Evolutionary conservation across 2,797 vertebrate species (phyloP), one percentile per base, ranked within the genome.

Genomic region (Scolopax bukidnonensis): DNA sequence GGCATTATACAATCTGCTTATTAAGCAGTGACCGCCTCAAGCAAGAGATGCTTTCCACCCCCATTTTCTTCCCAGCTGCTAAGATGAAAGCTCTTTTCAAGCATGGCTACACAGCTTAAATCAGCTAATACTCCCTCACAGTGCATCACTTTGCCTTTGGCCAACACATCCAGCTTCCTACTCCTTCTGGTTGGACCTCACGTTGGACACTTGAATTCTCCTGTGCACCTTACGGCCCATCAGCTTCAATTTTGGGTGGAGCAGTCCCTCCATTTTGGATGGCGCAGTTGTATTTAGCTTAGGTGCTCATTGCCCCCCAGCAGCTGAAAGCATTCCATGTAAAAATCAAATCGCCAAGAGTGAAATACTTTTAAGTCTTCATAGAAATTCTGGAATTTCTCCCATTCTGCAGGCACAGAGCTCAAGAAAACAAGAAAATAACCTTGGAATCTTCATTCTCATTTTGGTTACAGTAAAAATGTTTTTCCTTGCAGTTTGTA

Each of bases 361-460:
- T n/a, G 27, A 90, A 91, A 65, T 3, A 60, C 40, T 84, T 91
- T 14, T 4, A 70, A 67, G 43, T 23, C 28, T 56, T 70, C 36
- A 24, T 16, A 43, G 73, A 73, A 16, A 45, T 24, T 50, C 53
- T 36, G 54, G 40, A 78, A 79, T 63, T 56, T 43, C 51, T 93
- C 57, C n/a, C 16, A 27, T 71, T 86, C 85, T 2, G 2, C 25
- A 87, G 41, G 64, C 50, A 40, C 25, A 41, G 32, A 79, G 21
- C 27, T 68, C 65, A 78, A 61, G 61, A 79, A 61, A 9, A 76
- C 19, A 82, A 63, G 16, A 74, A 91, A 73, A 69, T 2, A 43
- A 27, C 8, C 0, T 0, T 9, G 16, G 65, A 13, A 87, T 40
- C 21, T 59, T 25, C 1, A 0, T 2, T 11, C 9, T 80, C 40